Base-by-base conservation (phyloP, 1,140 invertebrate species). In the Thalassaphorura encarpata region DNA sequence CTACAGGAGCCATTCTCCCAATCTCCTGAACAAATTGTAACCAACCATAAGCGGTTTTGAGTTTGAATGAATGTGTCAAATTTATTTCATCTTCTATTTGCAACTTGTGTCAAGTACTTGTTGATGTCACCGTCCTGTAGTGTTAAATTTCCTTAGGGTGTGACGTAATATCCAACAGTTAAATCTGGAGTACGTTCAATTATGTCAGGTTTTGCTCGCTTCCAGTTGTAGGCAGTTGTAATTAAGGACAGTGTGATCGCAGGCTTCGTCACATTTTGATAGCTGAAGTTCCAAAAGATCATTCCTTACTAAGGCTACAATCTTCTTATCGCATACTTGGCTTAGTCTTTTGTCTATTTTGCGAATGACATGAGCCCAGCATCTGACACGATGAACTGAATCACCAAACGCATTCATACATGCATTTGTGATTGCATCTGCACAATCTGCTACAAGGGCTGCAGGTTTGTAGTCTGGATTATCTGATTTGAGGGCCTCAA, bases 361-460 rank as follows among this genome's bases (percentile, higher is more conserved):
- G 18, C 42, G 42, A 23, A 43, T 43, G 21, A 43, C 42, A 18
- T 43, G 42, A 21, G 42, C 42, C 42, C 42, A 43, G 42, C 42
- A 43, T 8, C 8, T n/a, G 11, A 43, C 42, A 6, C 42, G 11
- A 18, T 8, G 6, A 8, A 21, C 6, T 23, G 6, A 6, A n/a
- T 8, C 6, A 6, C 19, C 42, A 23, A 43, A 43, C 42, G 21
- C 19, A 11, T 11, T 18, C 8, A n/a, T n/a, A 11, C 6, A n/a
- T 21, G 16, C 42, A 21, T 43, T 43, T 8, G 11, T 11, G 19
- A 43, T 43, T 43, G 42, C 42, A 18, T 43, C 42, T 11, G 42
- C 42, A 18, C 16, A 43, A 21, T 23, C 42, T 13, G 42, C 11
- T 43, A 43, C 42, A 11, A 43, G 11, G 21, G 11, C 16, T 11